Conservation (phyloP, 2,797 vertebrate species). For the Mareca penelope region DNA sequence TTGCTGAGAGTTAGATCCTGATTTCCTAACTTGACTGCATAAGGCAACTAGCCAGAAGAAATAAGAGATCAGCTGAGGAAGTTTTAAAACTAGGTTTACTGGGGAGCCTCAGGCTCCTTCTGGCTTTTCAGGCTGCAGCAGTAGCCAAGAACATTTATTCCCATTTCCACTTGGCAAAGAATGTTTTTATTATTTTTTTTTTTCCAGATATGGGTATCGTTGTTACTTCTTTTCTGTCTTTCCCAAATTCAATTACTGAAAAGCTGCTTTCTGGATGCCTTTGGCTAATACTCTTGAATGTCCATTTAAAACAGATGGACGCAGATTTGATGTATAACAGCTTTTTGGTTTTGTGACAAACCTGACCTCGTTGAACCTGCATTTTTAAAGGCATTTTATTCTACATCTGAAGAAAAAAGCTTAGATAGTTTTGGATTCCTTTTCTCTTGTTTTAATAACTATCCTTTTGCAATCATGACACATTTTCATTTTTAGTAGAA, state of each 20-base stretch:
- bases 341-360: background rate
- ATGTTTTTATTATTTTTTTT: too few species aligned
- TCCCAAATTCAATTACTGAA: background rate
- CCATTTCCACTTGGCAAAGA: conserved; percentile 28
- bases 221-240: background rate
- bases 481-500: background rate
- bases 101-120: conserved; percentile 24
- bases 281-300: background rate
- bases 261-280: background rate
- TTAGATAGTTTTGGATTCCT: background rate
- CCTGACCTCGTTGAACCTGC: background rate
- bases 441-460: background rate
- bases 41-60: conserved; percentile 10
- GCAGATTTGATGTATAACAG: background rate
- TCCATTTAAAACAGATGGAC: background rate
- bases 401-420: background rate
- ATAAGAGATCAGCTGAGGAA: background rate
- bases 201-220: background rate
- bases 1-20: background rate
- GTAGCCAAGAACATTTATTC: conserved; percentile 43
- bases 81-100: conserved; percentile 30
- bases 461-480: background rate
- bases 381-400: background rate
- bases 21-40: conserved; percentile 20
- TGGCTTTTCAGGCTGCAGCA: conserved; percentile 8